Conservation (phyloP, 2,113 vertebrate species). For the Sphaerodactylus townsendi region DNA sequence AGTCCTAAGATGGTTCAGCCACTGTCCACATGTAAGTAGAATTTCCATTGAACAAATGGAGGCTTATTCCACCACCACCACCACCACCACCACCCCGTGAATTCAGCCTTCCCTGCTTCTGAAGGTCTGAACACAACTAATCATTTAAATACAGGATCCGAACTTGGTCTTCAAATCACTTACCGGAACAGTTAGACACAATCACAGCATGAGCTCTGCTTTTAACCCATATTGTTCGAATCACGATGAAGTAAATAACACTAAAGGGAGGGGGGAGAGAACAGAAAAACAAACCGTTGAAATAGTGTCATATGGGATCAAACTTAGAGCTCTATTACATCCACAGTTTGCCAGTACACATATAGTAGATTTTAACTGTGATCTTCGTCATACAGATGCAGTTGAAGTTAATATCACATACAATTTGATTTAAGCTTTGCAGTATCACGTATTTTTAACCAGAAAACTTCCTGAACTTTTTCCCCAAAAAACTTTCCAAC, state of each 20-base stretch:
- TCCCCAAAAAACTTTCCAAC: not conserved
- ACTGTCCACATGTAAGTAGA: too few species aligned
- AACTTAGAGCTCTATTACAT: not conserved
- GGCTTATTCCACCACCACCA: too few species aligned
- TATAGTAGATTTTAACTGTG: not conserved
- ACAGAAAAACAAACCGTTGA: not conserved
- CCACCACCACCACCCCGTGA: too few species aligned
- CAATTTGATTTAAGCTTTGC: not conserved
- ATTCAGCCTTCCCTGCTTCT: rapidly evolving
- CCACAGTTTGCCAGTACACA: rapidly evolving
- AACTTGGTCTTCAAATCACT: slow-evolving; percentile 31
- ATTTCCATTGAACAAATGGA: too few species aligned
- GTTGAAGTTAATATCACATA: not conserved
- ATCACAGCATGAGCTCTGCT: slow-evolving; percentile 71
- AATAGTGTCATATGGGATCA: slow-evolving; percentile 2
- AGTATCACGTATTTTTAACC: not conserved
- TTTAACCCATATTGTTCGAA: slow-evolving; percentile 80
- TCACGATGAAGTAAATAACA: slow-evolving; percentile 75
- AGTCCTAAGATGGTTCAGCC: too few species aligned
- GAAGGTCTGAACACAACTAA: not conserved
- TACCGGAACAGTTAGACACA: slow-evolving; percentile 74
- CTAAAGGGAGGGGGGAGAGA: slow-evolving; percentile 49
- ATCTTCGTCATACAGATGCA: not conserved
- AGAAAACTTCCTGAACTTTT: not conserved
- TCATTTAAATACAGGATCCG: rapidly evolving